Percentiles rank a stretch among this genome's conserved stretches.
phyloP scores from a whole-genome alignment of 2,888 invertebrate genomes.

The Terebella lapidaria region DNA sequence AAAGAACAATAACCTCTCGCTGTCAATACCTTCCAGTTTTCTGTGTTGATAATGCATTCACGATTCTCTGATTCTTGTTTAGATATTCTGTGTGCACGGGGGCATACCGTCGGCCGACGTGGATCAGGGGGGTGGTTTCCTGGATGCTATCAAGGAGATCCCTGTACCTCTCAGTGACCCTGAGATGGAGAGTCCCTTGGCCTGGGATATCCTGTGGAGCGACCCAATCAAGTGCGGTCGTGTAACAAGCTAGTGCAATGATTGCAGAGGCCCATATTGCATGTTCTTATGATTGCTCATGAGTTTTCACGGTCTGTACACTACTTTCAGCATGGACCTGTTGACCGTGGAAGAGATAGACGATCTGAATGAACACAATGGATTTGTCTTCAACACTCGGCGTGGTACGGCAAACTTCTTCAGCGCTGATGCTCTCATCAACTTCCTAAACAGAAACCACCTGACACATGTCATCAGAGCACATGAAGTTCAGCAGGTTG shows the following conservation, averaged over 20 bases:
- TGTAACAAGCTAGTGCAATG: neutral
- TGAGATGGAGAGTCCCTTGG: slow-evolving; percentile 66
- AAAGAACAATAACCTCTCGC: too few species aligned
- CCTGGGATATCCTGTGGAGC: slow-evolving; percentile 78
- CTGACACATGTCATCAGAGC: slow-evolving; percentile 70
- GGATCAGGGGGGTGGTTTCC: slow-evolving; percentile 55
- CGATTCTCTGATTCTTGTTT: slow-evolving; percentile 9
- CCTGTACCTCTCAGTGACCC: slow-evolving; percentile 65
- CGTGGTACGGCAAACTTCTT: slow-evolving; percentile 73
- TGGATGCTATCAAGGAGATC: slow-evolving; percentile 64
- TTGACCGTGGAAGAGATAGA: slow-evolving; percentile 37
- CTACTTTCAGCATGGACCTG: slow-evolving; percentile 34
- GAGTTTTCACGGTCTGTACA: too few species aligned
- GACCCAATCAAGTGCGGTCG: slow-evolving; percentile 59
- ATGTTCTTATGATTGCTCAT: too few species aligned
- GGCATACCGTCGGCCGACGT: slow-evolving; percentile 64
- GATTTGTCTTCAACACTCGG: slow-evolving; percentile 65
- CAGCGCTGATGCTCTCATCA: slow-evolving; percentile 64
- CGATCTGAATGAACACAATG: slow-evolving; percentile 51
- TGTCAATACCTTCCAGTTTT: too few species aligned
- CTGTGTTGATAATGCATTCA: too few species aligned
- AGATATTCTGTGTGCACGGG: slow-evolving; percentile 75
- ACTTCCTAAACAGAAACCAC: slow-evolving; percentile 64
- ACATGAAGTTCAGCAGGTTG: slow-evolving; percentile 68
- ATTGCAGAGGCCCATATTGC: neutral